phyloP scores from a whole-genome alignment of 2,888 invertebrate genomes.

The Lamellibrachia satsuma region DNA sequence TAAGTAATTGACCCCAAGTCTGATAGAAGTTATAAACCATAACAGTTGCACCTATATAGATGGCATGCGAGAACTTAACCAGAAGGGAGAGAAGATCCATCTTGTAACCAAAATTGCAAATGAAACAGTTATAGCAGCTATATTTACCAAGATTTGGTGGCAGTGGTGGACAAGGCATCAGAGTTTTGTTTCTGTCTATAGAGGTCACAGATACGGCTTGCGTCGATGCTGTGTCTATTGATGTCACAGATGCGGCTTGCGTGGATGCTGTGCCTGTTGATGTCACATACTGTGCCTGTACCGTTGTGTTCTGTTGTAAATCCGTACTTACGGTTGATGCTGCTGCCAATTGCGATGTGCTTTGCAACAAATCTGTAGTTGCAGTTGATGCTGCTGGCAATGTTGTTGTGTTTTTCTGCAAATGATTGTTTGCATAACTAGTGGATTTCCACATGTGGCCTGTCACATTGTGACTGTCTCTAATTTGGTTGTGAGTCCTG shows the following conservation, averaged over 20 bases:
- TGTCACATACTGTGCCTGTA: too few relatives aligned
- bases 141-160: not conserved
- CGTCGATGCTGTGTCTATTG: not conserved
- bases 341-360: not conserved
- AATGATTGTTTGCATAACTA: not conserved
- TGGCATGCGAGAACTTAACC: too few relatives aligned
- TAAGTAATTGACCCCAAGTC: too few relatives aligned
- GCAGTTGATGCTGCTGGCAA: not conserved
- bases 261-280: too few relatives aligned
- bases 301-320: not conserved
- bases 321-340: not conserved
- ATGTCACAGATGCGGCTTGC: too few relatives aligned
- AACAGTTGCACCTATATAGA: too few relatives aligned
- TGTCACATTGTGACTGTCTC: not conserved
- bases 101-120: too few relatives aligned
- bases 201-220: not conserved
- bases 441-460: not conserved
- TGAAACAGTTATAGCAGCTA: not conserved
- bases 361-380: not conserved
- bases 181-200: not conserved
- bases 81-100: too few relatives aligned
- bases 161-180: not conserved
- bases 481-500: not conserved
- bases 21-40: too few relatives aligned
- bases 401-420: not conserved